These are phyloP conservation scores for Panagrolaimus sp. DNA, from an alignment of 1,140 invertebrate genomes.

Conservation along the genomic window DNA sequence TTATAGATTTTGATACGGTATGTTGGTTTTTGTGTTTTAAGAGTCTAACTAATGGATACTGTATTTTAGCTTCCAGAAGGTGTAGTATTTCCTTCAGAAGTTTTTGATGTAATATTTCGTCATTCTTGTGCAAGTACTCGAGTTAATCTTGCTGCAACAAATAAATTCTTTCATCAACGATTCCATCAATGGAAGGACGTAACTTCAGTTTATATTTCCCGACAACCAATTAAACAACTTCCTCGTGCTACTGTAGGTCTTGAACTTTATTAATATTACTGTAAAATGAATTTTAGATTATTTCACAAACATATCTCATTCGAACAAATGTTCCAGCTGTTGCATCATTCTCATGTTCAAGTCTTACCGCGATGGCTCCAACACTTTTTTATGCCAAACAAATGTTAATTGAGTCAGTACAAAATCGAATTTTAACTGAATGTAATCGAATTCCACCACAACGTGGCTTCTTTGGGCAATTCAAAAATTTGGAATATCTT, in stretches of 20 bases:
- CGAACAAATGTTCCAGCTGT: not conserved
- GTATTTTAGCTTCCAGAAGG: not conserved
- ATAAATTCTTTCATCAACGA: not conserved
- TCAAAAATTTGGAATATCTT: not conserved
- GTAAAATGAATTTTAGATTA: not conserved
- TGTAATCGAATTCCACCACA: slow-evolving; percentile 4
- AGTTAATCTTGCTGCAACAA: not conserved
- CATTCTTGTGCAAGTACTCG: not conserved
- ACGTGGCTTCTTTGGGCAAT: not conserved
- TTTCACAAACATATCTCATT: not conserved
- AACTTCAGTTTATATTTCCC: not conserved
- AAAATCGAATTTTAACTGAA: not conserved
- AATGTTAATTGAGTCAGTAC: not conserved
- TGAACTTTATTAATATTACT: not conserved
- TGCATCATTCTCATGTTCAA: not conserved
- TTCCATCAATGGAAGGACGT: not conserved
- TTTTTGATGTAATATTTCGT: slow-evolving; percentile 1
- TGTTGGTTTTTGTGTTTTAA: not conserved
- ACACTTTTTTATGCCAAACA: not conserved
- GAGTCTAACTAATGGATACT: not conserved
- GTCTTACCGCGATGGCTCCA: not conserved
- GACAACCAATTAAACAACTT: not conserved
- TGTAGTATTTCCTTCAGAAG: not conserved
- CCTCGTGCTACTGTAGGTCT: not conserved
- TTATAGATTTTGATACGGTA: not conserved